These are phyloP conservation scores for human DNA, from an alignment of 2,113 vertebrate species.

Conservation along the genomic window DNA sequence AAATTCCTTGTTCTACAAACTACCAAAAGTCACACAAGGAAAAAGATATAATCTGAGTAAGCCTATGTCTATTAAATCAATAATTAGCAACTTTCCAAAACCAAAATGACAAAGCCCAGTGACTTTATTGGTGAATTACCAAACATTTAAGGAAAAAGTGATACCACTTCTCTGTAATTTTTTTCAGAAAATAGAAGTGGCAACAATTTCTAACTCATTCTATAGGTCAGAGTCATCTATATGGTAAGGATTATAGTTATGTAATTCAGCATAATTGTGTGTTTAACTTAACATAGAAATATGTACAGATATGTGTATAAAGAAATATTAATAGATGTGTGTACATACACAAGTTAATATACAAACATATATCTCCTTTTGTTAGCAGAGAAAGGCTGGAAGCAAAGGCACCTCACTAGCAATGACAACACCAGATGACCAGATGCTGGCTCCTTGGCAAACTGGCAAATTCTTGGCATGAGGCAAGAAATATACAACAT, in stretches of 20 bases:
- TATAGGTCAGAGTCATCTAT: neutral
- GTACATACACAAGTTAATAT: neutral
- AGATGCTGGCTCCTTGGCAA: neutral
- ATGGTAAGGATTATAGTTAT: neutral
- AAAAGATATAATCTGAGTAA: neutral
- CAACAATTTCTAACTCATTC: neutral
- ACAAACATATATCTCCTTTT: neutral
- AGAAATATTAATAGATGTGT: no score
- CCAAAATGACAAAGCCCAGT: neutral
- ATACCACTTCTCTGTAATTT: neutral
- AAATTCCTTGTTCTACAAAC: neutral
- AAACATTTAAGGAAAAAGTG: neutral
- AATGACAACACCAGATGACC: neutral
- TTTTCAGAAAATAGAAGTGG: neutral
- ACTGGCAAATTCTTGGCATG: no score
- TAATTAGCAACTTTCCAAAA: neutral
- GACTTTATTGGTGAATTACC: neutral
- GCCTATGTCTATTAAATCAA: neutral
- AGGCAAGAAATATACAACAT: no score
- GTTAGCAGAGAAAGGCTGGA: neutral
- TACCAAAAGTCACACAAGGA: neutral
- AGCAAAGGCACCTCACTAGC: neutral
- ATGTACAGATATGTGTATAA: neutral
- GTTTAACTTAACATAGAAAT: neutral
- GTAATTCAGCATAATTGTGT: neutral